Evolutionary conservation across 1,140 invertebrate genomes (phyloP).

Genomic region (Rhopalosiphum padi): DNA sequence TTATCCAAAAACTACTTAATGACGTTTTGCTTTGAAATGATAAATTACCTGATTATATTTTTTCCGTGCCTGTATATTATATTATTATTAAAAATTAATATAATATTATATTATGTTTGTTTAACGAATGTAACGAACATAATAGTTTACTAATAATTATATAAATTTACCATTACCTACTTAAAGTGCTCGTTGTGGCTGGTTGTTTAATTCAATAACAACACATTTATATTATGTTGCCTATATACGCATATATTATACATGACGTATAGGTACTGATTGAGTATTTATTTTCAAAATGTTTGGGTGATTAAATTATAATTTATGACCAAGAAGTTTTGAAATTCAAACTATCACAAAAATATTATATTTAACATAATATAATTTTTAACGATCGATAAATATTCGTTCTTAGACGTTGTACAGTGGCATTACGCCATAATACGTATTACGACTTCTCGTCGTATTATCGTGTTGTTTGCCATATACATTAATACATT

Average conservation of each 20-base stretch:
- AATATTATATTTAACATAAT: not conserved
- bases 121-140: not conserved
- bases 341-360: not conserved
- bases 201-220: not conserved
- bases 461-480: not conserved
- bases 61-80: not conserved
- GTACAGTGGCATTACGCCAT: not conserved
- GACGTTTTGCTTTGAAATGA: slow-evolving; percentile 27
- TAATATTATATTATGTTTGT: not conserved
- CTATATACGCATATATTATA: not conserved
- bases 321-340: not conserved
- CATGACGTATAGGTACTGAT: not conserved
- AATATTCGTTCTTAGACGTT: not conserved
- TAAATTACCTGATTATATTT: slow-evolving; percentile 19
- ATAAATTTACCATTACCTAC: not conserved
- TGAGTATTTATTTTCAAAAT: not conserved
- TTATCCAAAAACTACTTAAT: slow-evolving; percentile 19
- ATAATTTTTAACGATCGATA: not conserved
- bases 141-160: not conserved
- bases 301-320: not conserved
- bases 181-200: not conserved
- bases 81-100: not conserved
- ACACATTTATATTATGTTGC: not conserved
- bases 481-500: not conserved
- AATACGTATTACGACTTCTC: not conserved